These are phyloP conservation scores for Chlorospingus flavigularis DNA, from an alignment of 2,797 vertebrate species.

Conservation along the genomic window DNA sequence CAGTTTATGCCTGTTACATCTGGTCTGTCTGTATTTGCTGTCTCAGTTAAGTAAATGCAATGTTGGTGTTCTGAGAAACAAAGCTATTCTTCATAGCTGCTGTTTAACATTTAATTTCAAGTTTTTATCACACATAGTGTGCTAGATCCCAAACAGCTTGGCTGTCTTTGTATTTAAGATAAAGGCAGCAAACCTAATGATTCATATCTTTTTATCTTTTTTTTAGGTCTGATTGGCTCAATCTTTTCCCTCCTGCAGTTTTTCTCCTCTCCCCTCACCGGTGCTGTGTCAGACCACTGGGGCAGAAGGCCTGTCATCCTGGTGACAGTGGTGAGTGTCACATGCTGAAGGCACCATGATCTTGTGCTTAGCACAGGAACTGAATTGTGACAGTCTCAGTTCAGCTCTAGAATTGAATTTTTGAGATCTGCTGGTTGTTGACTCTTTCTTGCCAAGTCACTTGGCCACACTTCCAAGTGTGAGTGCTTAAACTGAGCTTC, in stretches of 20 bases:
- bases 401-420: background rate
- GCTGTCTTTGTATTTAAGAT: background rate
- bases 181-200: background rate
- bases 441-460: background rate
- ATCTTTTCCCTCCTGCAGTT: conserved; percentile 95
- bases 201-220: background rate
- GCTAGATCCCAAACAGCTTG: background rate
- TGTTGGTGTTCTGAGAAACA: background rate
- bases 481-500: background rate
- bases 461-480: background rate
- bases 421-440: background rate
- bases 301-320: conserved; percentile 88
- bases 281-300: conserved; percentile 86
- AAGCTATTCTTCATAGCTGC: background rate
- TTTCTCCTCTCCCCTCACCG: conserved; percentile 86
- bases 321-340: conserved; percentile 82
- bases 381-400: background rate
- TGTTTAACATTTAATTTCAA: background rate
- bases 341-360: background rate
- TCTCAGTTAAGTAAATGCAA: background rate
- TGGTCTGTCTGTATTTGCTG: background rate
- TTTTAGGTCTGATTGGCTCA: conserved; percentile 91
- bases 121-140: background rate
- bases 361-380: background rate
- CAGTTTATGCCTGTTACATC: background rate